These are phyloP conservation scores for Ageneiosus marmoratus DNA, from an alignment of 2,113 vertebrate genomes.

Conservation along the genomic window DNA sequence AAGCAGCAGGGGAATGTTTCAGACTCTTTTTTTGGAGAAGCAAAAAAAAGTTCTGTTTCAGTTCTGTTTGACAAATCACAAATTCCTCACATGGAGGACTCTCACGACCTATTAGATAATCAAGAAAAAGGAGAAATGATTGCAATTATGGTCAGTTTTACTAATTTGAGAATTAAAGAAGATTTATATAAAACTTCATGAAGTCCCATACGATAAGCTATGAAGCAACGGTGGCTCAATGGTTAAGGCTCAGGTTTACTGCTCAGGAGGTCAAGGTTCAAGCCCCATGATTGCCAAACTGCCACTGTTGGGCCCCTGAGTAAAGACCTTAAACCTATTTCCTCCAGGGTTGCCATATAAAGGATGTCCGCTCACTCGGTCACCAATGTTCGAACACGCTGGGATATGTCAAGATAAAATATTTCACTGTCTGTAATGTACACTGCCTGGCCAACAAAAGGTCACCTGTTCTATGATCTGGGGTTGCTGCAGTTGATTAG, in stretches of 20 bases:
- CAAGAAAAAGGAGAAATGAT: background rate
- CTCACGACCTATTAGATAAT: background rate
- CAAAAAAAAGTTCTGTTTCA: background rate
- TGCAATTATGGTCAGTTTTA: background rate
- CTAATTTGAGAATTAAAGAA: background rate
- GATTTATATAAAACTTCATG: background rate
- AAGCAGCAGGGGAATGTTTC: too few relatives aligned
- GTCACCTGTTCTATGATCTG: too few relatives aligned
- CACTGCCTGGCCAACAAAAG: too few relatives aligned
- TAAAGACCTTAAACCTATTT: too few relatives aligned
- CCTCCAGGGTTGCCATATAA: too few relatives aligned
- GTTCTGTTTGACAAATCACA: background rate
- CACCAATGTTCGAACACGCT: too few relatives aligned
- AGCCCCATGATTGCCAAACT: background rate
- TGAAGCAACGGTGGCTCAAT: background rate
- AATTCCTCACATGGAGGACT: background rate
- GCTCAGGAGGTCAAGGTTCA: background rate
- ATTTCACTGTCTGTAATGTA: too few relatives aligned
- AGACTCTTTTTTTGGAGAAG: too few relatives aligned
- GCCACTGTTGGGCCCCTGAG: too few relatives aligned
- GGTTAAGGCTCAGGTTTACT: background rate
- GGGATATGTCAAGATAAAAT: too few relatives aligned
- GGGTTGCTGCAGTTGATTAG: too few relatives aligned
- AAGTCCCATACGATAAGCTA: background rate
- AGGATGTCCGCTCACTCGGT: too few relatives aligned